phyloP scores from a whole-genome alignment of 2,888 invertebrate genomes.

The Ganaspis brasiliensis region DNA sequence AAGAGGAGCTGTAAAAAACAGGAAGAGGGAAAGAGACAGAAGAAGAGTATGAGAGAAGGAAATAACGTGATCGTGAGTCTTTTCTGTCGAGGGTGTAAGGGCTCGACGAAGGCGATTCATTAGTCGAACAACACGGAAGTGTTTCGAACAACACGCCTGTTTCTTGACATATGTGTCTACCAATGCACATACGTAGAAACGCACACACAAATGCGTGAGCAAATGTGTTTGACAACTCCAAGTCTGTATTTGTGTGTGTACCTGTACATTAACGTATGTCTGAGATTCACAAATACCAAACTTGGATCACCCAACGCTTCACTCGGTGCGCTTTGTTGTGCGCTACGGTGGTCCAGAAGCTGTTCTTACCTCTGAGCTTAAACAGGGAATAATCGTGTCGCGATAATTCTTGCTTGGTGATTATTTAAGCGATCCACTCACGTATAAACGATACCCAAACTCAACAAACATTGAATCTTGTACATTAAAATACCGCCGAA shows the following conservation, averaged over 20 bases:
- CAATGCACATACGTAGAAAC: slow-evolving; percentile 30
- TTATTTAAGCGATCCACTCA: slow-evolving; percentile 30
- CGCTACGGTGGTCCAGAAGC: slow-evolving; percentile 64
- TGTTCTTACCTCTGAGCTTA: slow-evolving; percentile 58
- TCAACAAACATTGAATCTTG: slow-evolving; percentile 13
- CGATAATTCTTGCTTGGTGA: slow-evolving; percentile 65
- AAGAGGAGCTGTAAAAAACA: slow-evolving; percentile 45
- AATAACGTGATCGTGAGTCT: slow-evolving; percentile 47
- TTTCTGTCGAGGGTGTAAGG: slow-evolving; percentile 57
- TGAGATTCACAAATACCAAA: slow-evolving; percentile 62
- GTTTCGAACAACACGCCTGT: slow-evolving; percentile 55
- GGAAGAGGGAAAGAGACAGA: slow-evolving; percentile 55
- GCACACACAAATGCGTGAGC: background rate
- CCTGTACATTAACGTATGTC: background rate
- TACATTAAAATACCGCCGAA: slow-evolving; percentile 17
- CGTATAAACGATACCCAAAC: slow-evolving; percentile 8
- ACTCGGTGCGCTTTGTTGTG: slow-evolving; percentile 66
- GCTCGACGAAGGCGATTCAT: slow-evolving; percentile 71
- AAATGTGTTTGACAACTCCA: slow-evolving; percentile 18
- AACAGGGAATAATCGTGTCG: slow-evolving; percentile 65
- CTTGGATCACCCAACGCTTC: slow-evolving; percentile 54
- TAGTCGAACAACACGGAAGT: slow-evolving; percentile 78
- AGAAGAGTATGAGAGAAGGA: slow-evolving; percentile 52
- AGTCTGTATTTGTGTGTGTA: background rate
- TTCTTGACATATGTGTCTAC: slow-evolving; percentile 41